Percentiles rank a stretch among this genome's conserved stretches.
Evolutionary conservation across 2,113 vertebrate genomes (phyloP).

Genomic region (Myotis lucifugus): DNA sequence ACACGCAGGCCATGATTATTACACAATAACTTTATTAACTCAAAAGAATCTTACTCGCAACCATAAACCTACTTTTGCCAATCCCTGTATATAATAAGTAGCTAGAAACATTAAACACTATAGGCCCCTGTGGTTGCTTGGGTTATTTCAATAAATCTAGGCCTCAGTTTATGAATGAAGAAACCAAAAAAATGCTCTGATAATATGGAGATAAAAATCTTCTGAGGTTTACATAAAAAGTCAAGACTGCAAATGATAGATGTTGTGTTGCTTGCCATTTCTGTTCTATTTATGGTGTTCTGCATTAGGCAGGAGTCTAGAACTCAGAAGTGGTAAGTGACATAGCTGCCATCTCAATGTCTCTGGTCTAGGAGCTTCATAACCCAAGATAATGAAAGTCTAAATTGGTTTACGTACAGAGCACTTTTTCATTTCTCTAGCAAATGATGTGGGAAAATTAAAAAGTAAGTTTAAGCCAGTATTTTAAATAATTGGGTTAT

Average conservation of each 20-base stretch:
- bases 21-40: neutral
- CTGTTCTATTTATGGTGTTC: conserved; percentile 32
- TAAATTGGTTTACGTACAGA: neutral
- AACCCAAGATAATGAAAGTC: neutral
- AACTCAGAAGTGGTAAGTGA: conserved; percentile 30
- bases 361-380: neutral
- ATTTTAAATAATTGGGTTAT: conserved; percentile 47
- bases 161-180: conserved; percentile 29
- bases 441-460: conserved; percentile 16
- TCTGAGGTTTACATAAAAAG: conserved; percentile 40
- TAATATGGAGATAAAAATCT: conserved; percentile 43
- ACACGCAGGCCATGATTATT: neutral
- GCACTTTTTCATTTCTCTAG: conserved; percentile 31
- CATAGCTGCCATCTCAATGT: neutral
- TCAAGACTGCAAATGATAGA: neutral
- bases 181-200: neutral
- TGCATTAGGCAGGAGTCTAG: neutral
- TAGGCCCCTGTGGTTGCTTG: neutral
- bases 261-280: conserved; percentile 6
- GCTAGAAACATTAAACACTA: neutral
- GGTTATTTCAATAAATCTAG: conserved; percentile 20
- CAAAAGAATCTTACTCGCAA: neutral
- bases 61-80: neutral
- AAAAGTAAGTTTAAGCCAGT: conserved; percentile 29
- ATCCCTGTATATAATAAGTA: neutral